phyloP scores from a whole-genome alignment of 2,113 vertebrate species.

The Cephalopterus ornatus region DNA sequence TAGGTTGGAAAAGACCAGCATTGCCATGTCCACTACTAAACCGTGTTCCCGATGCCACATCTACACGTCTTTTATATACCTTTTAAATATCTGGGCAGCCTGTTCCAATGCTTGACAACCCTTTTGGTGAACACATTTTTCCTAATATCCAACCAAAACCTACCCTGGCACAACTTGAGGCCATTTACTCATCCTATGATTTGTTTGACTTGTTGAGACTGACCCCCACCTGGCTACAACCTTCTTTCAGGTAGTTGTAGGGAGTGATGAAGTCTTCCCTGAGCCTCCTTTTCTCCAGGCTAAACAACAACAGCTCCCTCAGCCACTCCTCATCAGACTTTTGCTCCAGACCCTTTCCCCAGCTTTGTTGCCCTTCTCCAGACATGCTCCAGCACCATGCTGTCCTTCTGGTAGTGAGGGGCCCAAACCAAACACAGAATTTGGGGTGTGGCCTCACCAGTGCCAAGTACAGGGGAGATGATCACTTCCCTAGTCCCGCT shows the following conservation, averaged over 20 bases:
- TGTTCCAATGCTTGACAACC: background rate
- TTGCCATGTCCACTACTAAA: background rate
- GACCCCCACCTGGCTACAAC: background rate
- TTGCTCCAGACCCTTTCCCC: background rate
- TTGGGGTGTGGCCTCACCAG: background rate
- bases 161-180: background rate
- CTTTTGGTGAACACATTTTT: background rate
- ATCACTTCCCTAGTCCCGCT: background rate
- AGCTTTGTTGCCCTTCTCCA: background rate
- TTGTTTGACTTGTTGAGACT: background rate
- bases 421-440: background rate
- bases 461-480: fast-evolving
- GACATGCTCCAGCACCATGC: fast-evolving
- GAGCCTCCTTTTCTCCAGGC: background rate
- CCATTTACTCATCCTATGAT: background rate
- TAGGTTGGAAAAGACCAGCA: background rate
- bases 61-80: background rate
- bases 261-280: background rate
- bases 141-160: background rate
- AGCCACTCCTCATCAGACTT: background rate
- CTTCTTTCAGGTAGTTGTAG: background rate
- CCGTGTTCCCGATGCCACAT: too few relatives aligned
- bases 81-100: background rate
- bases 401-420: fast-evolving
- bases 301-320: background rate